A percentile compares a stretch with the other conserved stretches of the same genome.
These are phyloP conservation scores for Pasiphila rectangulata DNA, from an alignment of 2,888 invertebrate genomes.

Conservation along the genomic window DNA sequence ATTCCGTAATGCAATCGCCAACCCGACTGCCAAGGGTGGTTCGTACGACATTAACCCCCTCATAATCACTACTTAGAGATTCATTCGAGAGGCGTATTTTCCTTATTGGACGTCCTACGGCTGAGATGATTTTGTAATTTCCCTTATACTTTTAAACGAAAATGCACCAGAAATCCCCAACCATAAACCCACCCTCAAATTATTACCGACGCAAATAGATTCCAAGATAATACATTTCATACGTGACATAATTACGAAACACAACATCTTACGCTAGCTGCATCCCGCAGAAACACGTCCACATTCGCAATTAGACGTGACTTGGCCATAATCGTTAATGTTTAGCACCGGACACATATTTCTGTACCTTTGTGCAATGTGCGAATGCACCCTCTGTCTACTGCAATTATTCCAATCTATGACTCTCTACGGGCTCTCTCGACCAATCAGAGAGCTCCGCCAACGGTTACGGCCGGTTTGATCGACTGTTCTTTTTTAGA, in stretches of 20 bases:
- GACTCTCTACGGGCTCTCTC: slow-evolving; percentile 27
- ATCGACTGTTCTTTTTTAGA: slow-evolving; percentile 36
- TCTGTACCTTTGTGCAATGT: slow-evolving; percentile 74
- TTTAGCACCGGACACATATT: slow-evolving; percentile 78
- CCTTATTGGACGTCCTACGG: too few species aligned
- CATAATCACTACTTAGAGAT: too few species aligned
- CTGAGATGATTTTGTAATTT: too few species aligned
- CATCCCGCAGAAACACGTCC: slow-evolving; percentile 48
- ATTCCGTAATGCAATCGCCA: too few species aligned
- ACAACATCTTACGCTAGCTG: slow-evolving; percentile 14
- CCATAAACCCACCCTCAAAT: background rate
- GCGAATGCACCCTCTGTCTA: slow-evolving; percentile 71
- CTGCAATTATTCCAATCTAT: slow-evolving; percentile 31
- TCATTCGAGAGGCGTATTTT: too few species aligned
- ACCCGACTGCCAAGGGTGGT: too few species aligned
- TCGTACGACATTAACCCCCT: too few species aligned
- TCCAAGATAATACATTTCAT: slow-evolving; percentile 2
- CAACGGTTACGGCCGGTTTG: slow-evolving; percentile 35
- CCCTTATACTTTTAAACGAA: background rate
- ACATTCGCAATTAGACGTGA: slow-evolving; percentile 76
- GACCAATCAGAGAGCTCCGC: slow-evolving; percentile 45
- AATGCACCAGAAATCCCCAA: background rate
- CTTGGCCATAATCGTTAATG: slow-evolving; percentile 79
- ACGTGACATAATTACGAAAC: slow-evolving; percentile 14
- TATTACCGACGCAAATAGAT: background rate